Evolutionary conservation across 2,888 invertebrate species (phyloP).

Genomic region (Lagria hirta): DNA sequence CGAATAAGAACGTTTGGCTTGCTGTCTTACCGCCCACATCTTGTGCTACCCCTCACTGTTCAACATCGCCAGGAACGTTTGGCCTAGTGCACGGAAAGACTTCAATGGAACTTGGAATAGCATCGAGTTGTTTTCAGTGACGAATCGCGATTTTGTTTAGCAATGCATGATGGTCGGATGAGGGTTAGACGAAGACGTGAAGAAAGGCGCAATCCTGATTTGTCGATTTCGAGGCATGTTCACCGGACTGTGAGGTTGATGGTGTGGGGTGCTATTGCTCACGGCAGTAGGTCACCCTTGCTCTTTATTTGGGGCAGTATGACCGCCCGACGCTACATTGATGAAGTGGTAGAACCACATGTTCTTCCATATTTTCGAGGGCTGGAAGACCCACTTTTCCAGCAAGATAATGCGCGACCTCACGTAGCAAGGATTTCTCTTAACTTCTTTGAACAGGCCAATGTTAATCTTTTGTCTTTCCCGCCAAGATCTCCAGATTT

Average conservation of each 20-base stretch:
- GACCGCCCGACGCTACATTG: conserved; percentile 13
- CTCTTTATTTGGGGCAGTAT: conserved; percentile 14
- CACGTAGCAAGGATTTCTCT: conserved; percentile 1
- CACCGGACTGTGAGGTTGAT: conserved; percentile 5
- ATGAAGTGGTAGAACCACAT: conserved; percentile 13
- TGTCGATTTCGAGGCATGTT: too few species aligned
- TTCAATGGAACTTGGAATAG: conserved; percentile 16
- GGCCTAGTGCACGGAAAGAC: neutral
- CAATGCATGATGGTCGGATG: conserved; percentile 1
- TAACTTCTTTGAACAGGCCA: neutral
- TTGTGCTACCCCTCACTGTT: conserved; percentile 1
- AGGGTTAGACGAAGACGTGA: conserved; percentile 4
- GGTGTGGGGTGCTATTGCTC: conserved; percentile 16
- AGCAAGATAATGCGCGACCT: conserved; percentile 18
- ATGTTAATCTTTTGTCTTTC: neutral
- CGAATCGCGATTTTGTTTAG: conserved; percentile 1
- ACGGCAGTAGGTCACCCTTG: conserved; percentile 18
- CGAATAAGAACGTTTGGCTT: neutral
- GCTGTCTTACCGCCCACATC: neutral
- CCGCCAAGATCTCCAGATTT: too few species aligned
- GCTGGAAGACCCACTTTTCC: conserved; percentile 3
- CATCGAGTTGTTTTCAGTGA: conserved; percentile 9
- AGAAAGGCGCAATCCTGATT: too few species aligned
- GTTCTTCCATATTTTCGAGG: conserved; percentile 7
- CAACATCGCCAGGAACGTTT: neutral